Conservation (phyloP, 2,797 vertebrate species). For the Hylomyscus alleni region DNA sequence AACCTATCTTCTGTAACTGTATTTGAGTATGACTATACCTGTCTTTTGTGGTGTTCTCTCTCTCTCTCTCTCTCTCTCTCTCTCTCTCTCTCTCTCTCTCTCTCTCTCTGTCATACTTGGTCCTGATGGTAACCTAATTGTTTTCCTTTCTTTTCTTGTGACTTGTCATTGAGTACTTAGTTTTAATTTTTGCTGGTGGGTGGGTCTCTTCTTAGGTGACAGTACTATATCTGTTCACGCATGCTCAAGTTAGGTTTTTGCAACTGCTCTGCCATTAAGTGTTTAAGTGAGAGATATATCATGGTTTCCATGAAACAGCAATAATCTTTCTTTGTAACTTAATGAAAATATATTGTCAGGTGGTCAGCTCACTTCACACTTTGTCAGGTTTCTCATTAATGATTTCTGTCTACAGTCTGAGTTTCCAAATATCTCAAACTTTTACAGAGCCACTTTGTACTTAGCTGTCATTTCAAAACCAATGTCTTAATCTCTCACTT, state of each 20-base stretch:
- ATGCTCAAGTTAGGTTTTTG: slow-evolving; percentile 10
- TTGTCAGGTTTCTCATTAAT: slow-evolving; percentile 36
- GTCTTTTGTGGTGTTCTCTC: background rate
- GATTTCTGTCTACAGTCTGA: background rate
- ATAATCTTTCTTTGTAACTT: slow-evolving; percentile 46
- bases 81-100: too few species aligned
- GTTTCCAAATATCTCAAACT: background rate
- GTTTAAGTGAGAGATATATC: slow-evolving; percentile 21
- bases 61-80: too few species aligned
- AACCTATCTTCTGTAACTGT: background rate
- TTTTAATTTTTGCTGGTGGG: slow-evolving; percentile 46
- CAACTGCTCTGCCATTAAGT: background rate
- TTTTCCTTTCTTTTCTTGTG: slow-evolving; percentile 20
- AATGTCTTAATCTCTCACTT: background rate
- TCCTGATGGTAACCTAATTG: background rate
- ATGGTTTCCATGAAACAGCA: background rate
- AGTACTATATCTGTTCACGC: background rate
- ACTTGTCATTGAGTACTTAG: background rate
- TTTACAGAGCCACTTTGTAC: background rate
- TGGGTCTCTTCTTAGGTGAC: background rate
- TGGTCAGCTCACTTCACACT: background rate
- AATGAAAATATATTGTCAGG: slow-evolving; percentile 40
- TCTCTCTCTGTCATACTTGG: background rate
- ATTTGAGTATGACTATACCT: background rate
- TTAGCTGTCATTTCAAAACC: slow-evolving; percentile 43